Evolutionary conservation across 2,888 invertebrate species (phyloP), one percentile per base, ranked within the genome.

Genomic region (Melanotus villosus): DNA sequence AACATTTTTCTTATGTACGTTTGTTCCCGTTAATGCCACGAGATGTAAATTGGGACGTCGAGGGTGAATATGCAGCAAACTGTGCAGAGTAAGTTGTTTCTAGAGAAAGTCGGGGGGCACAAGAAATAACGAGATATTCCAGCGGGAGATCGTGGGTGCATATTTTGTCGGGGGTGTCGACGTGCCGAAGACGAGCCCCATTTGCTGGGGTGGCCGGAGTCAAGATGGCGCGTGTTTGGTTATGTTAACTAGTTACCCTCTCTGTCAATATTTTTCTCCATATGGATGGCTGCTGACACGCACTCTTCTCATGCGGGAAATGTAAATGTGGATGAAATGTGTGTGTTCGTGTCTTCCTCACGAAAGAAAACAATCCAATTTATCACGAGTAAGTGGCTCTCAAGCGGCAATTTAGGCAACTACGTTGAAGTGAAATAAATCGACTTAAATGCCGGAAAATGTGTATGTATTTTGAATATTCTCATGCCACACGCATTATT

Each of bases 161-260:
- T 70, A 68, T 72, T 65, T 72, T 47, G 57, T 69, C 38, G 43
- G 63, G 68, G 70, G 70, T 65, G 71, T 71, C 62, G 75, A 76
- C 76, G 71, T 73, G 74, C 75, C 75, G 71, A 74, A 75, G 77
- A 75, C 76, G 73, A 76, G 72, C 76, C 74, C 74, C 74, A 75
- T 77, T 76, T 68, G 72, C 54, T 57, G 34, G 69, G 73, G 72
- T 71, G 62, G 65, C 62, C 52, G 73, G 66, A 77, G 75, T 79
- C 77, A 79, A 79, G 78, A 80, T 78, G 80, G 78, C 78, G 78
- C 65, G 66, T 79, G 78, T 81, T 81, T 79, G 77, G 77, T 78
- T 80, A 80, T 80, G 80, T 76, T 78, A 79, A 81, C 75, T 73
- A 76, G 74, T 74, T 72, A 66, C 76, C 77, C 78, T 78, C 76